Evolutionary conservation across 2,113 vertebrate genomes (phyloP), one percentile per base, ranked within the genome.

Genomic region (Cervus canadensis): DNA sequence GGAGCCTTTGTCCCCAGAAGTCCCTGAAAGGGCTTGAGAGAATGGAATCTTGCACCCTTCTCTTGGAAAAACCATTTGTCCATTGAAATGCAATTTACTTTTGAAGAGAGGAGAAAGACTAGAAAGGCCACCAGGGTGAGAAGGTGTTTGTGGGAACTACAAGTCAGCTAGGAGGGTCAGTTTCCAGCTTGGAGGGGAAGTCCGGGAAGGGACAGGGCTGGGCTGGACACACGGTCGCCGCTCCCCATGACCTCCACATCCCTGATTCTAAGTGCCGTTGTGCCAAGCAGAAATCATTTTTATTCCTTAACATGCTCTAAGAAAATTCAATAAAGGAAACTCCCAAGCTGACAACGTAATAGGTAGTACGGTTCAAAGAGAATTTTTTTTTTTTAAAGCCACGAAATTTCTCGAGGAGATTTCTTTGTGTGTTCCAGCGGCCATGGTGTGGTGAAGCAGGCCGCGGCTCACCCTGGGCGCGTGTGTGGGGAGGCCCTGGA

Each of bases 141-240:
- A 95, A 87, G 95, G 95, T 97, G 40, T 86, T 97, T 92, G 95
- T 87, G 97, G 96, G 59, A 19, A 33, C 79, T 25, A 54, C 87
- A 52, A 82, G 89, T 97, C 95, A 97, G 91, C 96, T 91, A 90
- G 79, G 36, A 87, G 93, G 98, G 98, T 97, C 98, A 88, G 98
- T 97, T 96, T 97, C 95, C 97, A 94, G 76, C 83, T 5, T 23
- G 36, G 95, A 97, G 97, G 96, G 92, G 71, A 96, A 87, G 93
- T 89, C 89, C 78, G 67, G 28, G 96, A 97, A 97, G 97, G 96
- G 89, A 97, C 25, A 96, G 79, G 97, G 86, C 94, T 92, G 89
- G 95, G 91, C 90, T 95, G 88, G 95, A 95, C 95, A 94, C 0
- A 0, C 74, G 91, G 62, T 30, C 5, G 5, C 56, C 21, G 6